A percentile compares a stretch with the other conserved stretches of the same genome.
Evolutionary conservation across 2,888 invertebrate genomes (phyloP).

Genomic region (Trisateles emortualis): DNA sequence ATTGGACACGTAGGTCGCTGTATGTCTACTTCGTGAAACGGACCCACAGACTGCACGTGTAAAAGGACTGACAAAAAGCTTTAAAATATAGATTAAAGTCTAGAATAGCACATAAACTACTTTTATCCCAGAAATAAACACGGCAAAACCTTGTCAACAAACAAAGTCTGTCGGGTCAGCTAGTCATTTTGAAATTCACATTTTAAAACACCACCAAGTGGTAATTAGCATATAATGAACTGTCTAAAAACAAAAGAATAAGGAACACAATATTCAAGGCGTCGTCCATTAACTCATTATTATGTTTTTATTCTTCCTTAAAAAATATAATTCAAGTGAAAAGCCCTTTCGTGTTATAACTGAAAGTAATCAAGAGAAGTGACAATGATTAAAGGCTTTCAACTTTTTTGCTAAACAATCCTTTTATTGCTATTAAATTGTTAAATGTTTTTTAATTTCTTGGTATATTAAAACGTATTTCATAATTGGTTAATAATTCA

Average conservation of each 20-base stretch:
- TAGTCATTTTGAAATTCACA: too few species aligned
- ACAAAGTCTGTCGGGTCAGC: too few species aligned
- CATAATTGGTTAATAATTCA: too few species aligned
- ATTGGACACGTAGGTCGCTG: too few species aligned
- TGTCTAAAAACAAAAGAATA: constrained; percentile 16
- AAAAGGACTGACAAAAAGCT: too few species aligned
- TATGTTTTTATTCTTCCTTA: constrained; percentile 40
- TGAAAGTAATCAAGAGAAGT: constrained; percentile 57
- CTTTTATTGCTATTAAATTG: constrained; percentile 10
- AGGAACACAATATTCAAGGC: constrained; percentile 19
- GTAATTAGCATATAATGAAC: constrained; percentile 41
- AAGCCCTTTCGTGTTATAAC: constrained; percentile 41
- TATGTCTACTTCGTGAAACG: too few species aligned
- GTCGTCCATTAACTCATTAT: constrained; percentile 30
- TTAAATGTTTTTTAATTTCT: not conserved
- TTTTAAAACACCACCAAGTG: not conserved
- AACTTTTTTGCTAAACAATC: constrained; percentile 25
- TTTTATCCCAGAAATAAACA: too few species aligned
- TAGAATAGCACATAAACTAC: too few species aligned
- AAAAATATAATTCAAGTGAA: constrained; percentile 45
- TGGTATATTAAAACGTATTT: not conserved
- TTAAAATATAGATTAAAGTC: too few species aligned
- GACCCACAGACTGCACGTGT: too few species aligned
- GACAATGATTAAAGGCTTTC: constrained; percentile 49
- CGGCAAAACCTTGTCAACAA: too few species aligned